Base-by-base conservation (phyloP, 1,140 invertebrate genomes). In the Heterodera carotae region DNA sequence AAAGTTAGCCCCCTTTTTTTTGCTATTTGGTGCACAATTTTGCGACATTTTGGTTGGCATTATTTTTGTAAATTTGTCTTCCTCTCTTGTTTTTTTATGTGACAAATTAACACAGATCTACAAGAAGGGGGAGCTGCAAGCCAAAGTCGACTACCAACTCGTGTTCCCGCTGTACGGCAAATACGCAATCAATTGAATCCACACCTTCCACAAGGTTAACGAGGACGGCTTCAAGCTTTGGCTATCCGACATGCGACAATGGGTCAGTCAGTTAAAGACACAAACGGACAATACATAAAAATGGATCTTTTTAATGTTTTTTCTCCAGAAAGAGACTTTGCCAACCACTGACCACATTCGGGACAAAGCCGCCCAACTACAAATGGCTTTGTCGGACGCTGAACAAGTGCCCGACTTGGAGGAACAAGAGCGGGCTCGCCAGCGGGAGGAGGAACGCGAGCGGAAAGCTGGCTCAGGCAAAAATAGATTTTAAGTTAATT, bases 171-270 rank as follows among this genome's bases (percentile, higher is more conserved):
- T 73, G 25, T 73, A 73, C 62, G 71, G 71, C 15, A 33, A 64
- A 15, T 73, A 73, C 48, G 56, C 29, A 5, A n/a, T 73, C n/a
- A 73, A 73, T 22, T 73, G 71, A 53, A 60, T 73, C 56, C 43
- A 73, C 25, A 73, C n/a, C 36, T 56, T 60, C 62, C 62, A 59
- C 22, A 53, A 39, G 12, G 31, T 73, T 34, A 73, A 59, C 22
- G 71, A 73, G 25, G 56, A 73, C n/a, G 71, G 71, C 33, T 73
- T 73, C 62, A 39, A 56, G 7, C 56, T 34, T 62, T 73, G 71
- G 71, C 36, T 73, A 27, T 39, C 43, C 2, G 71, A 73, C 62
- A 73, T 73, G 71, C n/a, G 27, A 22, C n/a, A 59, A 27, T 73
- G 71, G 71, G 71, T 73, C 15, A 33, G 33, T n/a, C n/a, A 60